Percentiles rank a stretch among this genome's conserved stretches.
These are phyloP conservation scores for Nephrotoma appendiculata DNA, from an alignment of 2,888 invertebrate genomes.

Conservation along the genomic window DNA sequence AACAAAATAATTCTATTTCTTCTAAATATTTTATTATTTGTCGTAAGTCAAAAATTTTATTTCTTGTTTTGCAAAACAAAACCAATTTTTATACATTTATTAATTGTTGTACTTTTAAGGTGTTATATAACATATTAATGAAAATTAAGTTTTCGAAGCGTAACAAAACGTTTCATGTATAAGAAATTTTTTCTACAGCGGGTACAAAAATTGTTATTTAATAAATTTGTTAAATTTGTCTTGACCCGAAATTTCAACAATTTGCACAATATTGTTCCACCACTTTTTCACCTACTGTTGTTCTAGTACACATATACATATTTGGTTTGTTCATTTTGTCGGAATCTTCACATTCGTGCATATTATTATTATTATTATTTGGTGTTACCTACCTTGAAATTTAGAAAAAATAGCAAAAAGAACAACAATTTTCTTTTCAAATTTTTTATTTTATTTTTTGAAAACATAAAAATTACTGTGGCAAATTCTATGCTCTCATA, in stretches of 20 bases:
- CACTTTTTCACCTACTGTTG: too few species aligned
- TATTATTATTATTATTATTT: neutral
- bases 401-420: neutral
- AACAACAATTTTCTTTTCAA: neutral
- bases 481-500: neutral
- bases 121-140: neutral
- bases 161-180: too few species aligned
- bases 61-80: neutral
- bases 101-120: neutral
- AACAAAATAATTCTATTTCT: neutral
- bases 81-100: neutral
- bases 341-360: too few species aligned
- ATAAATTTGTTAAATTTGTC: too few species aligned
- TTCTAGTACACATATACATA: too few species aligned
- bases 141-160: too few species aligned
- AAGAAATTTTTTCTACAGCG: too few species aligned
- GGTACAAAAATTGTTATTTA: too few species aligned
- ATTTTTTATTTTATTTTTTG: neutral
- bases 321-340: too few species aligned
- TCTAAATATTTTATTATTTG: neutral
- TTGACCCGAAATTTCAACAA: too few species aligned
- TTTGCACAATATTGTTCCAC: too few species aligned
- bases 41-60: neutral
- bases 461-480: neutral
- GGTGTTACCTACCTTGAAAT: neutral